Percentiles rank a stretch among this genome's conserved stretches.
phyloP scores from a whole-genome alignment of 2,888 invertebrate species.

The Yponomeuta plumbellus region DNA sequence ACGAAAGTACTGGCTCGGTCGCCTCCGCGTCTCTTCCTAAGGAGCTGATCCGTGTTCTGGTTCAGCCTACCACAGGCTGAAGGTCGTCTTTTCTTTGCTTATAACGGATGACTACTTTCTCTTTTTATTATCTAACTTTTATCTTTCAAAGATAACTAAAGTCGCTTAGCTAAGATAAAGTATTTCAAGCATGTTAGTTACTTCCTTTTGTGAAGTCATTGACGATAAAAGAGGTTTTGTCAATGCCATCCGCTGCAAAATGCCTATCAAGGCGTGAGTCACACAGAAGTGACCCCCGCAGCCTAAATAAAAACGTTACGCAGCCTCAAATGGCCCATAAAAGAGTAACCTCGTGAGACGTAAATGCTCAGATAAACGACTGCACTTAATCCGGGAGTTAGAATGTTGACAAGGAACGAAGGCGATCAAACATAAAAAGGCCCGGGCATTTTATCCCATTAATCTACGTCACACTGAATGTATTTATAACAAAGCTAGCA shows the following conservation, averaged over 20 bases:
- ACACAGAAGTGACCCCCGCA: constrained; percentile 44
- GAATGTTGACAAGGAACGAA: constrained; percentile 68
- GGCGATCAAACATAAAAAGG: constrained; percentile 62
- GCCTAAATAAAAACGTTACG: constrained; percentile 49
- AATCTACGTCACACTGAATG: constrained; percentile 67
- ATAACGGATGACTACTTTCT: constrained; percentile 58
- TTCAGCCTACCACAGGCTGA: constrained; percentile 58
- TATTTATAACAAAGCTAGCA: constrained; percentile 71
- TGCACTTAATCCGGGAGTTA: constrained; percentile 69
- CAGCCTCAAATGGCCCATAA: constrained; percentile 43
- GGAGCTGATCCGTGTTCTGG: constrained; percentile 53
- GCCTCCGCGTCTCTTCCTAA: constrained; percentile 66
- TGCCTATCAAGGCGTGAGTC: constrained; percentile 19
- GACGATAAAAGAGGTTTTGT: background rate
- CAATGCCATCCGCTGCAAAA: background rate
- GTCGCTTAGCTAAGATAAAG: constrained; percentile 13
- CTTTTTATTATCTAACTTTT: constrained; percentile 21
- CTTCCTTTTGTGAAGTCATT: background rate
- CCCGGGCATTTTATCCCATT: constrained; percentile 60
- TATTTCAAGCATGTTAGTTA: background rate
- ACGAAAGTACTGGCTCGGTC: constrained; percentile 52
- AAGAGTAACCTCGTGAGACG: constrained; percentile 53
- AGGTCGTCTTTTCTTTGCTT: constrained; percentile 61
- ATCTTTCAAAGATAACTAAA: background rate
- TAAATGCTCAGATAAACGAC: constrained; percentile 66